Evolutionary conservation across 2,113 vertebrate species (phyloP).

Genomic region (Muscicapa adusta): DNA sequence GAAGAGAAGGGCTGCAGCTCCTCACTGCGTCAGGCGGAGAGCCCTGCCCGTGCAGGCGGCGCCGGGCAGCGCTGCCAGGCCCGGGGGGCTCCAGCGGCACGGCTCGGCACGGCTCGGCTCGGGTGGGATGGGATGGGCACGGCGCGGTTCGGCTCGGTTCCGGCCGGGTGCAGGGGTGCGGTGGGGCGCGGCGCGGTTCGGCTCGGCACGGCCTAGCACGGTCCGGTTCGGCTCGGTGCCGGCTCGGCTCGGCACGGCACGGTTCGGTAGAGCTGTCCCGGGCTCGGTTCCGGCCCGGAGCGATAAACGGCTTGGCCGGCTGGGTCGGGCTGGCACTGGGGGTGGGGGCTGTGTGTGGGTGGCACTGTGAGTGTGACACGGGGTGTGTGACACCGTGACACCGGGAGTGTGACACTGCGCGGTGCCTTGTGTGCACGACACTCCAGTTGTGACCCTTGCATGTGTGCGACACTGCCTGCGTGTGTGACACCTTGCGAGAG

Average conservation of each 20-base stretch:
- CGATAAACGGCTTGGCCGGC: not conserved
- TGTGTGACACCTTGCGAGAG: not conserved
- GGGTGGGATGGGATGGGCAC: not conserved
- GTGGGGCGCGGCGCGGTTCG: not conserved
- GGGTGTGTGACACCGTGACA: not conserved
- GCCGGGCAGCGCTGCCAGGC: conserved; percentile 54
- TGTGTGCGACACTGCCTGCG: not conserved
- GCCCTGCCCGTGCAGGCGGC: conserved; percentile 58
- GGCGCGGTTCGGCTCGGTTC: not conserved
- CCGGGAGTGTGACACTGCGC: not conserved
- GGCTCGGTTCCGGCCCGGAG: not conserved
- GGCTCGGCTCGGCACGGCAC: not conserved
- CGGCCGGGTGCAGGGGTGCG: no score
- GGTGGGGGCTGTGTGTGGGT: not conserved
- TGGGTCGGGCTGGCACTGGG: not conserved
- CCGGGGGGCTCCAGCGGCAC: not conserved
- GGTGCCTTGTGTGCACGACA: no score
- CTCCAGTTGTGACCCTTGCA: not conserved
- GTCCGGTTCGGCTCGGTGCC: not conserved
- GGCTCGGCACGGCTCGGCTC: not conserved
- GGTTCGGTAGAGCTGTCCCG: not conserved
- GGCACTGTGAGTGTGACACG: not conserved
- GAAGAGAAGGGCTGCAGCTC: conserved; percentile 75
- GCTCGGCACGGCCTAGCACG: not conserved
- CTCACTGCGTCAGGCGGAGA: conserved; percentile 83